These are phyloP conservation scores for Leptura quadrifasciata DNA, from an alignment of 2,888 invertebrate species.

Conservation along the genomic window DNA sequence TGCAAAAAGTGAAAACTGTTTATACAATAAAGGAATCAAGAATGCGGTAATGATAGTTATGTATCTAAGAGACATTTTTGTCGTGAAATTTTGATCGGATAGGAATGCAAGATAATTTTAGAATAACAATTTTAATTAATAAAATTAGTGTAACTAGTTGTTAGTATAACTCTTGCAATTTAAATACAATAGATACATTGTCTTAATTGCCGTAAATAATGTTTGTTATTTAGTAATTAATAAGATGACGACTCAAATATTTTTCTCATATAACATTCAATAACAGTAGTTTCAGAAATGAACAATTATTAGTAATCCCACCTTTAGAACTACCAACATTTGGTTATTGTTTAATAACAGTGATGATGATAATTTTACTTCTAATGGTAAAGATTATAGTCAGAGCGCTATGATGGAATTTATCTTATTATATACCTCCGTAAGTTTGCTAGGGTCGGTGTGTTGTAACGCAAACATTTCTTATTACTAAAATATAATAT, in stretches of 20 bases:
- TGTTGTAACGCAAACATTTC: background rate
- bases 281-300: background rate
- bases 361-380: background rate
- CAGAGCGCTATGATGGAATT: background rate
- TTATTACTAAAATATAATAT: no score
- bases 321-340: background rate
- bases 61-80: background rate
- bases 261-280: background rate
- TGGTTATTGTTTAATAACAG: background rate
- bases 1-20: slow-evolving; percentile 1
- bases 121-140: background rate
- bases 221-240: background rate
- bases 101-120: background rate
- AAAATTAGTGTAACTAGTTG: slow-evolving; percentile 8
- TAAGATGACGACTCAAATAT: background rate
- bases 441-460: background rate
- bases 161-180: slow-evolving; percentile 11
- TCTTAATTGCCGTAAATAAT: slow-evolving; percentile 1
- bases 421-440: background rate
- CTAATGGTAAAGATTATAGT: background rate
- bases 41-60: slow-evolving; percentile 16
- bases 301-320: background rate
- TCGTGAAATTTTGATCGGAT: slow-evolving; percentile 11
- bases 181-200: slow-evolving; percentile 19
- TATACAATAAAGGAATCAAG: slow-evolving; percentile 13